phyloP scores from a whole-genome alignment of 2,113 vertebrate species.

The Chloebia gouldiae region DNA sequence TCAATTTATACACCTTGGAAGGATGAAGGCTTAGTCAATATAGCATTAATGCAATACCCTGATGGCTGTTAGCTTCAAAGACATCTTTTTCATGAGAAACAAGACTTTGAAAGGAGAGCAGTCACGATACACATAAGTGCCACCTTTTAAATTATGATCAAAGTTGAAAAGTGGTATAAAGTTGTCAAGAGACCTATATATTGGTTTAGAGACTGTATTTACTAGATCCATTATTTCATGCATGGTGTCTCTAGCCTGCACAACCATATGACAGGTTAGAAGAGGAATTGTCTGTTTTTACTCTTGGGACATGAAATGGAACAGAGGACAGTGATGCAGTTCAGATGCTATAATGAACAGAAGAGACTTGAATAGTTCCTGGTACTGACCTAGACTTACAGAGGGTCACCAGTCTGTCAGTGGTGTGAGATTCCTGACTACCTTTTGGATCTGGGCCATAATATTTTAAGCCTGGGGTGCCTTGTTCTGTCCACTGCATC shows the following conservation, averaged over 20 bases:
- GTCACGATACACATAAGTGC: not conserved
- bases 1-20: constrained; percentile 37
- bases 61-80: constrained; percentile 51
- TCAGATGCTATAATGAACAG: not conserved
- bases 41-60: constrained; percentile 33
- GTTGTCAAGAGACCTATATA: constrained; percentile 27
- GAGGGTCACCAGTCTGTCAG: not conserved
- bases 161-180: constrained; percentile 17
- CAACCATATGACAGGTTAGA: fast-evolving
- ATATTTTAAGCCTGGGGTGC: not conserved
- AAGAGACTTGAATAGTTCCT: not conserved
- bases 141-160: constrained; percentile 53
- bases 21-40: constrained; percentile 46
- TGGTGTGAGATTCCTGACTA: not conserved
- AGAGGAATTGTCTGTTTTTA: not conserved
- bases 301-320: not conserved
- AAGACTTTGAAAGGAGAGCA: constrained; percentile 39
- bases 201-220: constrained; percentile 17
- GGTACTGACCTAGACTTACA: not conserved
- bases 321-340: not conserved
- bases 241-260: not conserved
- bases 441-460: not conserved
- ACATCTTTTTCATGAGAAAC: constrained; percentile 15
- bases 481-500: not conserved
- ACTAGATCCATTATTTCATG: not conserved